A percentile compares a stretch with the other conserved stretches of the same genome.
These are phyloP conservation scores for Ptilodon capucinus DNA, from an alignment of 2,888 invertebrate genomes.

Conservation along the genomic window DNA sequence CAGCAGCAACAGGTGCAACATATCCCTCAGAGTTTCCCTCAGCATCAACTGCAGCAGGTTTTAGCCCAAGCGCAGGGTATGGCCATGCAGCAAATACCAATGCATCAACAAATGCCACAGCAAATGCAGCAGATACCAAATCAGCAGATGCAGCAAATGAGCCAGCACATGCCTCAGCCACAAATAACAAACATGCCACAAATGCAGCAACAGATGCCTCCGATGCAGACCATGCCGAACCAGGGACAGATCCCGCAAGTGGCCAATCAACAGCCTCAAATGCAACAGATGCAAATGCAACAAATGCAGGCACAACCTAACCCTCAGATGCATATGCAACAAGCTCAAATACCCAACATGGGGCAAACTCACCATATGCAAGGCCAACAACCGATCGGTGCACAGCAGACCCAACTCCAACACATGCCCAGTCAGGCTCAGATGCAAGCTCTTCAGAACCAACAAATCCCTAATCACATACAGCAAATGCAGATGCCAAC, in stretches of 20 bases:
- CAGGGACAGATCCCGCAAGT: conserved; percentile 76
- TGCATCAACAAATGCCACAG: conserved; percentile 79
- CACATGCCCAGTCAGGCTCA: conserved; percentile 78
- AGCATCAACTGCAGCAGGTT: conserved; percentile 79
- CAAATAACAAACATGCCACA: conserved; percentile 77
- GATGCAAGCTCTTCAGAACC: conserved; percentile 78
- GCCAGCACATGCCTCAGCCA: conserved; percentile 73
- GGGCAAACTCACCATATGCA: conserved; percentile 74
- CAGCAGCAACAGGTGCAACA: conserved; percentile 78
- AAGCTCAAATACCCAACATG: conserved; percentile 76
- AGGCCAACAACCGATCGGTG: conserved; percentile 69
- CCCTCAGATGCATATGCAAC: conserved; percentile 78
- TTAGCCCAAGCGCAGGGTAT: conserved; percentile 77
- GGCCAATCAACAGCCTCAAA: conserved; percentile 72
- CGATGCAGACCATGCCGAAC: conserved; percentile 75
- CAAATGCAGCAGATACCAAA: conserved; percentile 80
- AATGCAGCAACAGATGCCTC: conserved; percentile 79
- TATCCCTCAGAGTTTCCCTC: conserved; percentile 80
- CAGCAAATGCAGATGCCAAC: conserved; percentile 79
- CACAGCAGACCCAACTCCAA: conserved; percentile 77
- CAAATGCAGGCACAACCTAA: conserved; percentile 76
- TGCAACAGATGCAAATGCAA: conserved; percentile 80
- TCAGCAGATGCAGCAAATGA: conserved; percentile 80
- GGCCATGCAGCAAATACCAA: conserved; percentile 78
- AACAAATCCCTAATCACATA: conserved; percentile 81